Conservation (phyloP, 2,797 vertebrate species). For the Mastacembelus armatus region DNA sequence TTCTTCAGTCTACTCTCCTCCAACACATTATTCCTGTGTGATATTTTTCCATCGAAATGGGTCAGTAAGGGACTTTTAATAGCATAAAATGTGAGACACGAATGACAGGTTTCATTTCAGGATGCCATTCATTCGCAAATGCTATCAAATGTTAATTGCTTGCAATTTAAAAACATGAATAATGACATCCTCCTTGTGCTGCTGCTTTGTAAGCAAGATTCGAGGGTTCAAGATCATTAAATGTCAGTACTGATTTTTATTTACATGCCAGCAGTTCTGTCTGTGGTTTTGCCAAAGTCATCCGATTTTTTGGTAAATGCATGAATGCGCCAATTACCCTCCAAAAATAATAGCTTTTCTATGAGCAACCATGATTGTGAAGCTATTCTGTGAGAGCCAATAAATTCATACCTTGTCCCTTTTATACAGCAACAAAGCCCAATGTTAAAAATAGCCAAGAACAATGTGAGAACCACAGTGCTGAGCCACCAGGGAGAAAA, state of each 20-base stretch:
- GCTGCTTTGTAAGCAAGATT: conserved; percentile 41
- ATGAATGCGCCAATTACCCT: neutral
- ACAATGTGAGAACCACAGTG: conserved; percentile 29
- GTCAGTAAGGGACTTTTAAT: conserved; percentile 46
- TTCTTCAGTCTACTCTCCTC: conserved; percentile 30
- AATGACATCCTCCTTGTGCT: conserved; percentile 50
- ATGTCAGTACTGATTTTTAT: conserved; percentile 42
- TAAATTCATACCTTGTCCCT: conserved; percentile 35
- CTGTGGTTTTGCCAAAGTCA: conserved; percentile 11
- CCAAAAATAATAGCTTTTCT: neutral
- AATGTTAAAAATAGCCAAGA: conserved; percentile 42
- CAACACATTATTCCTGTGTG: conserved; percentile 22
- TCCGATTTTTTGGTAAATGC: neutral
- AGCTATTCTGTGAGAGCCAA: conserved; percentile 29
- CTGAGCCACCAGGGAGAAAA: conserved; percentile 50
- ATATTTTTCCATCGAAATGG: conserved; percentile 54
- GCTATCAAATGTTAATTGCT: conserved; percentile 62
- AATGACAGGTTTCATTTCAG: conserved; percentile 53
- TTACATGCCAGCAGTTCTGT: conserved; percentile 25
- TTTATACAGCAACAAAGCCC: conserved; percentile 46
- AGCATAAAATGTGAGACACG: conserved; percentile 44
- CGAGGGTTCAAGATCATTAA: conserved; percentile 49
- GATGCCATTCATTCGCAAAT: conserved; percentile 54
- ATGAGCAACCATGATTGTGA: neutral
- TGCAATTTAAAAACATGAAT: conserved; percentile 47